A percentile compares a stretch with the other conserved stretches of the same genome.
phyloP scores from a whole-genome alignment of 2,113 vertebrate genomes.

The Formicarius rufipectus region DNA sequence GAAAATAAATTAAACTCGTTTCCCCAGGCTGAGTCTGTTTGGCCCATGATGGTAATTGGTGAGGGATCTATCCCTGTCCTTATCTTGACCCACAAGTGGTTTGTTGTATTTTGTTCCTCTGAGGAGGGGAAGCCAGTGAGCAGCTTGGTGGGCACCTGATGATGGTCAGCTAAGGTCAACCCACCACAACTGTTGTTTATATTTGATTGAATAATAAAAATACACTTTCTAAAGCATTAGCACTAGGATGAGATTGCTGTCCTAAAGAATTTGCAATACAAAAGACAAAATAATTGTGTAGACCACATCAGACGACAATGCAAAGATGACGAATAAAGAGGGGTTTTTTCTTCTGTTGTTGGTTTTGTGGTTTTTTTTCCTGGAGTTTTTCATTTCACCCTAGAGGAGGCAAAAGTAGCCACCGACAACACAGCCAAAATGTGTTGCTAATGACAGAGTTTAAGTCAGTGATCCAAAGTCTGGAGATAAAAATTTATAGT shows the following conservation, averaged over 20 bases:
- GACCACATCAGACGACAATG: not conserved
- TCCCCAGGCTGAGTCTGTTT: not conserved
- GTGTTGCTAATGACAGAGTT: not conserved
- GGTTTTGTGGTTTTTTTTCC: too few relatives aligned
- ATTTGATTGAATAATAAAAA: not conserved
- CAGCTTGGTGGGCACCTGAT: not conserved
- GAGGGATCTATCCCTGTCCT: not conserved
- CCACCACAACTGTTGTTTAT: not conserved
- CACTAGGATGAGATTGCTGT: not conserved
- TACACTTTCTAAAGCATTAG: not conserved
- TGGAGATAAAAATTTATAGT: not conserved
- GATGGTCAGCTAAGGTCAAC: not conserved
- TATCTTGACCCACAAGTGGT: not conserved
- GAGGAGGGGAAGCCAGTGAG: not conserved
- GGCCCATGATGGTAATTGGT: not conserved
- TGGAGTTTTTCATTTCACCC: not conserved
- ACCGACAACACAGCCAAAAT: not conserved
- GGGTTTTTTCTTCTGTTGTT: too few relatives aligned
- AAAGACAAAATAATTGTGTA: not conserved
- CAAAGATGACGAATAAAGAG: not conserved
- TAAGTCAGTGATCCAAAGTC: not conserved
- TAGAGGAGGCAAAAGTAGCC: not conserved
- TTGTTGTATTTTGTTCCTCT: not conserved
- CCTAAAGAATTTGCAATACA: not conserved
- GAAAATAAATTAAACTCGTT: not conserved